Percentiles rank a stretch among this genome's conserved stretches.
These are phyloP conservation scores for Pseudomugil tenellus DNA, from an alignment of 2,797 vertebrate genomes.

Conservation along the genomic window DNA sequence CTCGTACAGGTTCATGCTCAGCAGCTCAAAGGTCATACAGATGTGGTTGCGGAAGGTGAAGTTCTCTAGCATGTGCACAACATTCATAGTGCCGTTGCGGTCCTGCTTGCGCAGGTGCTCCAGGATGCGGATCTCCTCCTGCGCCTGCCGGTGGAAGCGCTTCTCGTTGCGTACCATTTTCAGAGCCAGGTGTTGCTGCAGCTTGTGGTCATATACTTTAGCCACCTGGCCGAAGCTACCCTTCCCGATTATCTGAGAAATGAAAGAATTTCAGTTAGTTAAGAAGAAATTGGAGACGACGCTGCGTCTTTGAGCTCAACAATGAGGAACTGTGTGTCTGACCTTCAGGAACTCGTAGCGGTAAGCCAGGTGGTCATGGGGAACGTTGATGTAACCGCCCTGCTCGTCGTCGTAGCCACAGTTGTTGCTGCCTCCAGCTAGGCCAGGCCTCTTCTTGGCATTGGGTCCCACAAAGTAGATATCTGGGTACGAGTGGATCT, in stretches of 20 bases:
- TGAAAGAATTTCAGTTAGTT: background rate
- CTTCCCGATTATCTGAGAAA: constrained; percentile 93
- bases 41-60: constrained; percentile 98
- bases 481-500: constrained; percentile 90
- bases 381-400: constrained; percentile 93
- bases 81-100: constrained; percentile 93
- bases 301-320: background rate
- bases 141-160: constrained; percentile 95
- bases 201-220: constrained; percentile 97
- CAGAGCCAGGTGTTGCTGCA: constrained; percentile 94
- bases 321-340: background rate
- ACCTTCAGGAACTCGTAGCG: constrained; percentile 96
- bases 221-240: constrained; percentile 98
- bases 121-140: constrained; percentile 96
- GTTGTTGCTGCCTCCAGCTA: constrained; percentile 92
- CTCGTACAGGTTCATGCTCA: constrained; percentile 98
- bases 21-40: constrained; percentile 97
- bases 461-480: constrained; percentile 95
- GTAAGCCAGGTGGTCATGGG: constrained; percentile 95
- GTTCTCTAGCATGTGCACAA: constrained; percentile 96
- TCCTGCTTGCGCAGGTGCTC: constrained; percentile 97
- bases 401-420: constrained; percentile 95
- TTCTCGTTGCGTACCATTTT: constrained; percentile 99
- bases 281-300: background rate
- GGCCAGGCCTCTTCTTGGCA: constrained; percentile 93